These are phyloP conservation scores for Notodonta dromedarius DNA, from an alignment of 2,888 invertebrate species.

Conservation along the genomic window DNA sequence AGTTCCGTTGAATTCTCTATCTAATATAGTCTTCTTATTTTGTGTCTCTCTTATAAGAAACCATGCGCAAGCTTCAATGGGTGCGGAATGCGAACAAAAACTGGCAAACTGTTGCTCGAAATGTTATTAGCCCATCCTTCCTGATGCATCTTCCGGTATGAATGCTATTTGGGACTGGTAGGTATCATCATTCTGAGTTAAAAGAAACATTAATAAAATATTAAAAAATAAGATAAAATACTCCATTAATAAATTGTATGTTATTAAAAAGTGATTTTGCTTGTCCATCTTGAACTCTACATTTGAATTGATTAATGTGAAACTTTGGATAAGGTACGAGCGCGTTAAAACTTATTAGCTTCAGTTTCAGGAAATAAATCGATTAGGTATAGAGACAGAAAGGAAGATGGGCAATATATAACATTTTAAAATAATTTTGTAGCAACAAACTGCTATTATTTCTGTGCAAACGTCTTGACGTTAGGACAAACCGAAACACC, in stretches of 20 bases:
- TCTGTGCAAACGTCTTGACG: slow-evolving; percentile 26
- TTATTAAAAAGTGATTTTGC: no score
- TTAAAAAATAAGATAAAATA: no score
- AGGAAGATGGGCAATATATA: no score
- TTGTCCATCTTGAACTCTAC: no score
- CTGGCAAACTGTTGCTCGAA: slow-evolving; percentile 40
- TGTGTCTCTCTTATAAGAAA: not conserved
- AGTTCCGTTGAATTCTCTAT: no score
- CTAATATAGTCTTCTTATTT: no score
- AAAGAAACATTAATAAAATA: not conserved
- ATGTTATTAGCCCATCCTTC: slow-evolving; percentile 48
- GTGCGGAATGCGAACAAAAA: slow-evolving; percentile 53
- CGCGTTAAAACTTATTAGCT: no score
- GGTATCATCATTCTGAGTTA: not conserved
- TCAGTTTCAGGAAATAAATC: not conserved
- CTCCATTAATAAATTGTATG: no score
- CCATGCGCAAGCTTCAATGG: slow-evolving; percentile 1
- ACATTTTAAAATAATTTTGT: not conserved
- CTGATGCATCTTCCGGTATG: slow-evolving; percentile 56
- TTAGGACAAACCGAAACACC: slow-evolving; percentile 55
- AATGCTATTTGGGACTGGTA: slow-evolving; percentile 10
- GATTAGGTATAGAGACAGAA: no score
- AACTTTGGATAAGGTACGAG: no score
- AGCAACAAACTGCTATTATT: slow-evolving; percentile 6
- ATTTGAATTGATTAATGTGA: no score